Base-by-base conservation (phyloP, 1,140 invertebrate genomes). In the Drosophila subobscura region DNA sequence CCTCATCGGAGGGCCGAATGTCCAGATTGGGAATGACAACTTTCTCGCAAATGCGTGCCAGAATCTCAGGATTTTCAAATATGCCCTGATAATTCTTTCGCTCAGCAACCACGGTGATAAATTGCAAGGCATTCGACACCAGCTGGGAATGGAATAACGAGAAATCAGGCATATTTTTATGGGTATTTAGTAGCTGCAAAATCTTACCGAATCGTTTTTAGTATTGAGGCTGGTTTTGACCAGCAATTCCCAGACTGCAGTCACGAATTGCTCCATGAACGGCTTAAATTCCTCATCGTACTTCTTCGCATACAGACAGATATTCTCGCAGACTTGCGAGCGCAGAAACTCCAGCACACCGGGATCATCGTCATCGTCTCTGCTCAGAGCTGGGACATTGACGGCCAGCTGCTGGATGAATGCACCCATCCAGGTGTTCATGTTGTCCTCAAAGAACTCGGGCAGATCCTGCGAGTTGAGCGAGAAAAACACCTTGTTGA, bases 391-490 rank as follows among this genome's bases (percentile, higher is more conserved):
- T 3, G 95, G 95, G 42, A 97, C 95, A 91, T 98, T 95, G 5
- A 93, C 92, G 74, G 94, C 95, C 7, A 99, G 92, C 6, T 99
- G 93, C 45, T 93, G 94, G 29, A 97, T 94, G 76, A 99, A 98
- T 90, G 97, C 95, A 0, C 93, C 93, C 98, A 99, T 99, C 98
- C 98, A 99, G 10, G 93, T 93, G 51, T 93, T 92, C 95, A 99
- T 99, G 89, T 99, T 98, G 89, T 99, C 98, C 92, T 99, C 98
- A 93, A 99, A 99, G 93, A 97, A 98, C 93, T 99, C 98, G 0
- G 98, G 98, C 71, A 99, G 92, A 93, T 99, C 98, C 93, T 99
- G 98, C 77, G 94, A 97, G 92, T 99, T 99, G 4, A 99, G 93
- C 3, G 97, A 99, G 92, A 98, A 97, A 92, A 99, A 99, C 22